Evolutionary conservation across 2,113 vertebrate species (phyloP).

Genomic region (Regulus satrapa): DNA sequence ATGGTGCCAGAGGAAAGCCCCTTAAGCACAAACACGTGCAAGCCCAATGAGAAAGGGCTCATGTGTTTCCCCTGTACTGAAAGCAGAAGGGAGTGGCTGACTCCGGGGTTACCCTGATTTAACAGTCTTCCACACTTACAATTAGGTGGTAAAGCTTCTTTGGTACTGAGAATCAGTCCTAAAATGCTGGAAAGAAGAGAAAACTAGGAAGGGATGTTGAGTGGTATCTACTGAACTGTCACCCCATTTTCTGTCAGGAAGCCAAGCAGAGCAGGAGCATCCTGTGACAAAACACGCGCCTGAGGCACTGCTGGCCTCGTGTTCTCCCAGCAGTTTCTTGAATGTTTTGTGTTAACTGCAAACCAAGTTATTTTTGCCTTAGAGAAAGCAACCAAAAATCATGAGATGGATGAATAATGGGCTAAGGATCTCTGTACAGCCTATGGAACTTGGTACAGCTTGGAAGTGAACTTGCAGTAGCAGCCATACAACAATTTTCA

Average conservation of each 20-base stretch:
- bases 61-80: neutral
- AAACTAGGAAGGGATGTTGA: neutral
- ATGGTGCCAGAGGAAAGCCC: neutral
- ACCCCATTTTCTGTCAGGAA: neutral
- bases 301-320: neutral
- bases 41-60: neutral
- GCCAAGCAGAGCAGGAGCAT: neutral
- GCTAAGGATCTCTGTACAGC: neutral
- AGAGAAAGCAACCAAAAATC: slow-evolving; percentile 34
- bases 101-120: neutral
- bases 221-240: neutral
- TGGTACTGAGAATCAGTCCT: neutral
- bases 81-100: neutral
- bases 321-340: neutral
- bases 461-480: slow-evolving; percentile 22
- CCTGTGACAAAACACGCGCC: fast-evolving
- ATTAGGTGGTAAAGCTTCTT: neutral
- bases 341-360: neutral
- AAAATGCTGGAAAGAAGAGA: neutral
- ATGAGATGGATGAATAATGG: neutral
- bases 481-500: neutral
- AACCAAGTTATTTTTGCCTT: slow-evolving; percentile 43
- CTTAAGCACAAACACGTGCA: neutral
- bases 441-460: no score
- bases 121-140: neutral